phyloP scores from a whole-genome alignment of 2,888 invertebrate genomes.

The Spialia ferax region DNA sequence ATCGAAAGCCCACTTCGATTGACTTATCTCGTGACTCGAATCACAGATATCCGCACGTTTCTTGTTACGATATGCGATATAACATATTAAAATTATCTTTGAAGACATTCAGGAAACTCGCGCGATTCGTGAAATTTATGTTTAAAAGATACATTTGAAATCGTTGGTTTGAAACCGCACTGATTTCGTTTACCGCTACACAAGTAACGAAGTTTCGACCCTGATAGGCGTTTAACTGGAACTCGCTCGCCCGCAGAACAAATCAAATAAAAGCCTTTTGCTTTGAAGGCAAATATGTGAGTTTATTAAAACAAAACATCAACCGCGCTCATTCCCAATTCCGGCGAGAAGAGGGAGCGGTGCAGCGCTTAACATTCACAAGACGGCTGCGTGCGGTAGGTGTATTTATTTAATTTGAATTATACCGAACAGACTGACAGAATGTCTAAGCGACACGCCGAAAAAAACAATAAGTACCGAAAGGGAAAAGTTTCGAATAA shows the following conservation, averaged over 20 bases:
- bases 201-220: conserved; percentile 50
- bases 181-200: conserved; percentile 15
- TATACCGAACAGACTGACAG: conserved; percentile 79
- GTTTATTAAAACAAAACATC: conserved; percentile 81
- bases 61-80: conserved; percentile 13
- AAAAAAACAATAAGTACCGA: conserved; percentile 71
- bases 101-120: conserved; percentile 18
- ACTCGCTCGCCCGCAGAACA: conserved; percentile 57
- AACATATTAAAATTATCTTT: conserved; percentile 29
- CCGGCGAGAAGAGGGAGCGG: conserved; percentile 58
- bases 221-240: conserved; percentile 52
- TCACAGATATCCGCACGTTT: conserved; percentile 24
- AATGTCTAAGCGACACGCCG: conserved; percentile 72
- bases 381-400: conserved; percentile 72
- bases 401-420: conserved; percentile 80
- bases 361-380: conserved; percentile 73
- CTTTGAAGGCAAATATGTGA: conserved; percentile 76
- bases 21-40: conserved; percentile 37
- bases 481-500: conserved; percentile 68
- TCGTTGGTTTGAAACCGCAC: conserved; percentile 2
- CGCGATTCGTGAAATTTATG: conserved; percentile 15
- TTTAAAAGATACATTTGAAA: conserved; percentile 18
- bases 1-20: conserved; percentile 27
- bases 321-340: conserved; percentile 76
- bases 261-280: conserved; percentile 77